Conservation (phyloP, 2,888 invertebrate species). For the Sceliomorpha sp. region DNA sequence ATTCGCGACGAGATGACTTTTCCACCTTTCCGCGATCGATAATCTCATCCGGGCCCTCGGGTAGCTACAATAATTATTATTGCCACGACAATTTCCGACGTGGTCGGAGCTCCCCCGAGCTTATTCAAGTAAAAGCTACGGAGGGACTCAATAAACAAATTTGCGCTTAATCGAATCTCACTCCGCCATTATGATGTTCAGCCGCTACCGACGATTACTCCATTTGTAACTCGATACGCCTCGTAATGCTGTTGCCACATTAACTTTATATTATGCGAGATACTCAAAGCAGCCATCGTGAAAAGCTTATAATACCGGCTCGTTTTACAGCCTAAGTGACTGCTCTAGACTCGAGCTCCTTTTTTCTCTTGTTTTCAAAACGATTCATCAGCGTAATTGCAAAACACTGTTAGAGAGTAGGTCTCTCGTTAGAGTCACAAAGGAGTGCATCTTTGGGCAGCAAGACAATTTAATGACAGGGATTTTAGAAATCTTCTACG, state of each 20-base stretch:
- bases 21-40: conserved; percentile 28
- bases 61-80: conserved; percentile 37
- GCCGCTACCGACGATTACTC: conserved; percentile 37
- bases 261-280: conserved; percentile 32
- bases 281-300: conserved; percentile 18
- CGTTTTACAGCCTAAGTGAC: conserved; percentile 19
- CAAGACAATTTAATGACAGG: no score
- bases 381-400: no score
- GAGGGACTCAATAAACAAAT: conserved; percentile 42
- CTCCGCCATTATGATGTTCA: conserved; percentile 29
- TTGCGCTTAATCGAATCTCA: conserved; percentile 39
- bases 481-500: no score
- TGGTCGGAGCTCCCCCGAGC: conserved; percentile 18
- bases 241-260: conserved; percentile 31
- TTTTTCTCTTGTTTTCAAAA: no score
- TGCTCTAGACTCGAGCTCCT: no score
- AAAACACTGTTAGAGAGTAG: no score
- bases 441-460: no score
- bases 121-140: conserved; percentile 32
- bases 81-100: conserved; percentile 40
- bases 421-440: no score
- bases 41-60: conserved; percentile 26
- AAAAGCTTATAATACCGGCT: conserved; percentile 13
- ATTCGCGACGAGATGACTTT: conserved; percentile 19
- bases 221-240: conserved; percentile 43